A percentile compares a stretch with the other conserved stretches of the same genome.
These are phyloP conservation scores for Dinocampus coccinellae DNA, from an alignment of 2,888 invertebrate genomes.

Conservation along the genomic window DNA sequence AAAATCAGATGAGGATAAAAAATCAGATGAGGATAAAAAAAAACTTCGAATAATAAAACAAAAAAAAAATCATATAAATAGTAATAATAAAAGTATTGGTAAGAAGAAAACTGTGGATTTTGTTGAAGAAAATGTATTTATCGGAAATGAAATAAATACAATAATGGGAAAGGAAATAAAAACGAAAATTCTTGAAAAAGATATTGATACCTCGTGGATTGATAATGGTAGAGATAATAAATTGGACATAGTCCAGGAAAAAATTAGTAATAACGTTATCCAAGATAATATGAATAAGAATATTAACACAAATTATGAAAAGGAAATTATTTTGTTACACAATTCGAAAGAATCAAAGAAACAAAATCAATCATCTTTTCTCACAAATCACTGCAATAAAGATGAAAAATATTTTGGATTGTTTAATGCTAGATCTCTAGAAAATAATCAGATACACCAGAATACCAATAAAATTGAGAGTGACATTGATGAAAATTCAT, in stretches of 20 bases:
- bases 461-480: not conserved
- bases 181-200: not conserved
- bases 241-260: not conserved
- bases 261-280: not conserved
- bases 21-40: slow-evolving; percentile 52
- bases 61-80: slow-evolving; percentile 33
- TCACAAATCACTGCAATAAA: not conserved
- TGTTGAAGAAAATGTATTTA: not conserved
- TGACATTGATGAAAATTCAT: not conserved
- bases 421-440: not conserved
- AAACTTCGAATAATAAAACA: slow-evolving; percentile 49
- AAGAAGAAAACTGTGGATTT: not conserved
- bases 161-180: not conserved
- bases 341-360: not conserved
- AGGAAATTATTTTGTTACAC: slow-evolving; percentile 6
- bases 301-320: not conserved
- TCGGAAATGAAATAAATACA: not conserved
- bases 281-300: not conserved
- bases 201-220: not conserved
- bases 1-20: slow-evolving; percentile 48
- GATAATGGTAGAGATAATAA: not conserved
- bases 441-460: not conserved
- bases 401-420: not conserved
- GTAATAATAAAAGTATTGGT: not conserved
- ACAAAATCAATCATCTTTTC: not conserved